These are phyloP conservation scores for Enhydra lutris DNA, from an alignment of 2,113 vertebrate genomes.

Conservation along the genomic window DNA sequence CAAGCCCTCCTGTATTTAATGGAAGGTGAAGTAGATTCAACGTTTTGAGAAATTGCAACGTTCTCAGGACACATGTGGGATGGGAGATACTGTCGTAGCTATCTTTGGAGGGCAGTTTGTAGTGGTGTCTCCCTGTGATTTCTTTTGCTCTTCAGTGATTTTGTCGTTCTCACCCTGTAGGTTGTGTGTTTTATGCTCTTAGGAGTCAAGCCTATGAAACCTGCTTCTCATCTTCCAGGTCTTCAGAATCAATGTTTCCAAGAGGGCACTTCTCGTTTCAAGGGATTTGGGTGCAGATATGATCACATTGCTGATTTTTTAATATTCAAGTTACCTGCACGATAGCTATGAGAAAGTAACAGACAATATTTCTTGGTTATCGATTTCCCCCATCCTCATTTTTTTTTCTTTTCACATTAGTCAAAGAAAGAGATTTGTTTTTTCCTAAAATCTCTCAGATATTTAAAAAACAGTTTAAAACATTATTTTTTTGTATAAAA, in stretches of 20 bases:
- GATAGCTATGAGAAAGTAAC: not conserved
- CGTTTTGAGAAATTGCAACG: not conserved
- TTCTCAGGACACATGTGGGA: not conserved
- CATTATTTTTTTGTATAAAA: not conserved
- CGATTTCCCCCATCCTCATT: not conserved
- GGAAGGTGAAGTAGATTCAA: not conserved
- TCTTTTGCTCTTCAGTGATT: not conserved
- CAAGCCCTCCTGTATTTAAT: not conserved
- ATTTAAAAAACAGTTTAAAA: not conserved
- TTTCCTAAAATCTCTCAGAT: not conserved
- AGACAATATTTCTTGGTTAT: not conserved
- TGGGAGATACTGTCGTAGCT: not conserved
- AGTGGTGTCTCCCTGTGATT: not conserved
- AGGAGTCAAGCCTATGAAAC: not conserved
- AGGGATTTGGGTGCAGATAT: not conserved
- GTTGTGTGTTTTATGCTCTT: not conserved
- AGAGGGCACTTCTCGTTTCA: no score
- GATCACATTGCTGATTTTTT: not conserved
- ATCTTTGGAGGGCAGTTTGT: not conserved
- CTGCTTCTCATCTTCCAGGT: not conserved
- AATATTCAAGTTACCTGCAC: not conserved
- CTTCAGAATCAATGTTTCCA: not conserved
- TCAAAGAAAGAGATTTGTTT: not conserved
- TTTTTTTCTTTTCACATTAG: not conserved
- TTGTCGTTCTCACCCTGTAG: not conserved